Evolutionary conservation across 2,113 vertebrate genomes (phyloP), one percentile per base, ranked within the genome.

Genomic region (Sapajus apella): DNA sequence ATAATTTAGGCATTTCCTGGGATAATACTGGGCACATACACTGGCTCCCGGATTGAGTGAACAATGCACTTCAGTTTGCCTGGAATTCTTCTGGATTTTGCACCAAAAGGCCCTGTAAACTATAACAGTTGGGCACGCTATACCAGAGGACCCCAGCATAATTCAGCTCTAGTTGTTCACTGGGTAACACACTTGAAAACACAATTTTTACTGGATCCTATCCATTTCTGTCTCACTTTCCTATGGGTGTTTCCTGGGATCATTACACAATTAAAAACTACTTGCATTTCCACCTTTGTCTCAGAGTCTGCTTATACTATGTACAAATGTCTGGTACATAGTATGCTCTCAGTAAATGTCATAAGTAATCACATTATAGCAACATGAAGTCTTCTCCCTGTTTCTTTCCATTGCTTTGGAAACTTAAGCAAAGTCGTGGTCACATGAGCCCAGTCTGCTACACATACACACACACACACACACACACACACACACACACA

Each of bases 401-500:
- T 80, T 70, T 18, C 43, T 64, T 92, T 64, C 45, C 68, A 40
- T 21, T 91, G 81, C 52, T 93, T 77, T 92, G n/a, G 35, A 70
- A 90, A 61, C n/a, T 79, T 61, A 0, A 90, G 45, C 32, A 27
- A 81, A 75, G 27, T 64, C 61, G 8, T 43, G 9, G 3, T 70
- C 37, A 6, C 16, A 0, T 64, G 58, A 80, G 17, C 25, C 37
- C 30, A 32, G 27, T 30, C 56, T 81, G 13, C 13, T 76, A 32
- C 13, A 64, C 27, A 64, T 9, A 30, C 12, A 61, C 58, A 64
- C 11, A 61, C 11, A 61, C 58, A 58, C 8, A 58, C 56, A 61
- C 58, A 61, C 58, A 61, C 25, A 61, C 25, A 61, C 58, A 64
- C 25, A 64, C 25, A 30, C 58, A 61, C 45, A 45, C 43, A 43